Percentiles rank a stretch among this genome's conserved stretches.
Conservation (phyloP, 2,113 vertebrate genomes). For the Otis tarda region DNA sequence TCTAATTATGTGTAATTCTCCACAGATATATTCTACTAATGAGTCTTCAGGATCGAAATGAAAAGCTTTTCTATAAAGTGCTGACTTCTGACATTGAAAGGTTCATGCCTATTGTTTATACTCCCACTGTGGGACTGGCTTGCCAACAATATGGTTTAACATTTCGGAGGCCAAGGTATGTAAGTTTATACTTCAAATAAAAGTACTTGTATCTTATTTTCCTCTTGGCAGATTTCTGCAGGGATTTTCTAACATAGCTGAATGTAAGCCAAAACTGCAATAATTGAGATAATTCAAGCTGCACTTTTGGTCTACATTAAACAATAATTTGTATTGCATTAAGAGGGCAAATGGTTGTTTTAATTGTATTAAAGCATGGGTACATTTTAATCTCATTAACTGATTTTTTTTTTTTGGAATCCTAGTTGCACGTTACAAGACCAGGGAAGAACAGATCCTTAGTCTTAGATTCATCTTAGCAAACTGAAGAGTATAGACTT, state of each 20-base stretch:
- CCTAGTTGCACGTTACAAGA: neutral
- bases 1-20: conserved; percentile 59
- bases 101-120: conserved; percentile 98
- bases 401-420: neutral
- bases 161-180: conserved; percentile 92
- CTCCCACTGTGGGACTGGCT: conserved; percentile 93
- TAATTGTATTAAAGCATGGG: neutral
- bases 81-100: conserved; percentile 88
- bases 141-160: conserved; percentile 93
- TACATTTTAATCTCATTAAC: neutral
- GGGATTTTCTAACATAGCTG: neutral
- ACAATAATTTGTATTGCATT: conserved; percentile 4
- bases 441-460: neutral
- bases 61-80: conserved; percentile 95
- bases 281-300: conserved; percentile 32
- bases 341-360: neutral
- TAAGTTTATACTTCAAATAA: conserved; percentile 62
- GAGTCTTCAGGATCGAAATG: conserved; percentile 93
- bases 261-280: conserved; percentile 28
- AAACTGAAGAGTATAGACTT: neutral
- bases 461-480: neutral
- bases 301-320: neutral
- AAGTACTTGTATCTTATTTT: conserved; percentile 27
- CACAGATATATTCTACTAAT: conserved; percentile 94
- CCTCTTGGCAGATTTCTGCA: conserved; percentile 18